Percentiles rank a stretch among this genome's conserved stretches.
phyloP scores from a whole-genome alignment of 2,888 invertebrate genomes.

The Muschampia plurimacula region DNA sequence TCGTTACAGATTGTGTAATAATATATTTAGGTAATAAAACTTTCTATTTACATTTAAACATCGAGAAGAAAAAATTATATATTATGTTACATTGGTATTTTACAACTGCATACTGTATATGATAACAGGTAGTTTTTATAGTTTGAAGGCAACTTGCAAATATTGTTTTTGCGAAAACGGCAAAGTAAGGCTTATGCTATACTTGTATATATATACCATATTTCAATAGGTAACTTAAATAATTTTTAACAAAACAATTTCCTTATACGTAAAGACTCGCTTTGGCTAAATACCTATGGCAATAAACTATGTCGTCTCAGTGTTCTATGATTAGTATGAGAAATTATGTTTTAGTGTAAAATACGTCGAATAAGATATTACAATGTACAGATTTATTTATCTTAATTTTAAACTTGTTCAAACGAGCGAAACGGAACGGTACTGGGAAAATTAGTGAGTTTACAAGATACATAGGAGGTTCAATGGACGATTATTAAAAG shows the following conservation, averaged over 20 bases:
- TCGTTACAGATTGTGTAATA: constrained; percentile 31
- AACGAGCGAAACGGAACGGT: constrained; percentile 38
- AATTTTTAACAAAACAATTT: constrained; percentile 32
- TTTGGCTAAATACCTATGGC: constrained; percentile 25
- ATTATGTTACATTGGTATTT: constrained; percentile 31
- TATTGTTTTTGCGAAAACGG: constrained; percentile 28
- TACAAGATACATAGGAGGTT: constrained; percentile 48
- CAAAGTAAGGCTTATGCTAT: constrained; percentile 36
- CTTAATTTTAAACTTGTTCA: constrained; percentile 40
- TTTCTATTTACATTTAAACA: constrained; percentile 38
- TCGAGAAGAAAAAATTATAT: constrained; percentile 32
- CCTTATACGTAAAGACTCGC: constrained; percentile 43
- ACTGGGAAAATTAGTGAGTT: constrained; percentile 38
- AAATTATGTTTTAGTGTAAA: constrained; percentile 48
- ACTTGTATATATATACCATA: constrained; percentile 34
- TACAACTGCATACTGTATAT: constrained; percentile 22
- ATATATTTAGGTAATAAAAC: constrained; percentile 23
- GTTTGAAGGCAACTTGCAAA: constrained; percentile 34
- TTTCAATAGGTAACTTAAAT: constrained; percentile 23
- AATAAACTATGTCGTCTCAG: constrained; percentile 38
- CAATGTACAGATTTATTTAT: constrained; percentile 43
- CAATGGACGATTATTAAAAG: constrained; percentile 82
- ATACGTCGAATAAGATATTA: constrained; percentile 49
- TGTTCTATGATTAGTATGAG: constrained; percentile 51
- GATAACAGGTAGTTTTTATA: constrained; percentile 32